Conservation (phyloP, 2,113 vertebrate species). For the Takifugu bimaculatus region DNA sequence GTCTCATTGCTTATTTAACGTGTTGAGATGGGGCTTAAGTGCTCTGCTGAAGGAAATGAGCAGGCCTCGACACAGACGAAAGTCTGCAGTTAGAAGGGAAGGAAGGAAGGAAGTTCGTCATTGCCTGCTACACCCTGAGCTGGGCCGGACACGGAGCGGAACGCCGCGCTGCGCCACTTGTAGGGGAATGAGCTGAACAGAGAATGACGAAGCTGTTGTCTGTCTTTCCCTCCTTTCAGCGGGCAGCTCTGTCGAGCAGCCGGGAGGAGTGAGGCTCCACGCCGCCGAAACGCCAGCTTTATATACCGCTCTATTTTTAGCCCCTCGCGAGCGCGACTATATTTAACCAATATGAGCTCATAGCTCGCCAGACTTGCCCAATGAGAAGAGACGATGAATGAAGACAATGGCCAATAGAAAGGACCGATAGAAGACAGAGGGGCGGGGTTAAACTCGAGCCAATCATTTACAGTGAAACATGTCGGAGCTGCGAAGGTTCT, state of each 20-base stretch:
- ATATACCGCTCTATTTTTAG: slow-evolving; percentile 80
- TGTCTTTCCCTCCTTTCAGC: neutral
- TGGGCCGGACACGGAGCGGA: slow-evolving; percentile 23
- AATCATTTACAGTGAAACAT: slow-evolving; percentile 19
- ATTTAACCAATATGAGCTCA: slow-evolving; percentile 81
- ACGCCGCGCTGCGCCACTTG: slow-evolving; percentile 38
- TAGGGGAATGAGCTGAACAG: slow-evolving; percentile 26
- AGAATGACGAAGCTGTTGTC: neutral
- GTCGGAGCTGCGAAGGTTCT: neutral
- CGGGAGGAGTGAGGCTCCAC: slow-evolving; percentile 19
- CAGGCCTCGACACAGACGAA: neutral
- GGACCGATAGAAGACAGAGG: neutral
- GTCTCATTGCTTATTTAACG: neutral
- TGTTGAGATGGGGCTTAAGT: neutral
- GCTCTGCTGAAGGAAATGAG: slow-evolving; percentile 3
- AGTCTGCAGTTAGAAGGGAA: slow-evolving; percentile 44
- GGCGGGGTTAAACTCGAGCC: slow-evolving; percentile 39
- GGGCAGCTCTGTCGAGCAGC: neutral
- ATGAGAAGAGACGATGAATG: slow-evolving; percentile 36
- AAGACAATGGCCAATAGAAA: slow-evolving; percentile 56
- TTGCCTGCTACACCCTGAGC: slow-evolving; percentile 50
- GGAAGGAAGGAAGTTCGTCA: slow-evolving; percentile 74
- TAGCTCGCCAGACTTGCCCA: slow-evolving; percentile 48
- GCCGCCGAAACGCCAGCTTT: slow-evolving; percentile 41
- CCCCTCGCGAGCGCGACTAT: slow-evolving; percentile 61